Percentiles rank a stretch among this genome's conserved stretches.
Evolutionary conservation across 2,888 invertebrate species (phyloP).

Genomic region (Gerris lacustris): DNA sequence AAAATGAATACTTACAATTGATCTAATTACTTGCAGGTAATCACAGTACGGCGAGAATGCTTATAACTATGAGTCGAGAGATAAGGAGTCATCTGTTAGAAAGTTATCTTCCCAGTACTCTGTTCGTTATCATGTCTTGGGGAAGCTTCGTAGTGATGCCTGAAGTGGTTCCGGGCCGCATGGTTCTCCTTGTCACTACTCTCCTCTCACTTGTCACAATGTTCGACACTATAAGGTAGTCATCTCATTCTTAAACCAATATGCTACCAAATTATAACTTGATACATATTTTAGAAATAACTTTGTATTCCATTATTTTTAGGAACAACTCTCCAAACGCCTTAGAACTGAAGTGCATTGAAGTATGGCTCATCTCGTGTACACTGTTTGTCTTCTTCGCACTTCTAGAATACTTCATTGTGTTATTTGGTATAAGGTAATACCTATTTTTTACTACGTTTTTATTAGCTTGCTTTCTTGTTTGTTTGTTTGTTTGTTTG

Average conservation of each 20-base stretch:
- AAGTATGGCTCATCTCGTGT: constrained; percentile 54
- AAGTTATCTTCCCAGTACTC: constrained; percentile 50
- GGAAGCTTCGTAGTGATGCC: constrained; percentile 54
- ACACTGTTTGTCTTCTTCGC: constrained; percentile 53
- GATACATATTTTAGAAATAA: too few relatives aligned
- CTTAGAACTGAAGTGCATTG: constrained; percentile 50
- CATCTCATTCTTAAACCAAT: background rate
- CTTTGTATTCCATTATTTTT: constrained; percentile 22
- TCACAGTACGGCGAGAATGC: constrained; percentile 48
- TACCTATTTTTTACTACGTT: background rate
- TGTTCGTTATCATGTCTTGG: constrained; percentile 55
- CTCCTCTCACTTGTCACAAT: constrained; percentile 51
- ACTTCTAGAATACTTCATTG: constrained; percentile 50
- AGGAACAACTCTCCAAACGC: constrained; percentile 54
- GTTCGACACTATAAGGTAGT: constrained; percentile 52
- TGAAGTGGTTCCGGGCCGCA: constrained; percentile 51
- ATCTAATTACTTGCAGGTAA: constrained; percentile 39
- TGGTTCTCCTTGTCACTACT: constrained; percentile 52
- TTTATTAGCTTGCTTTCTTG: too few relatives aligned
- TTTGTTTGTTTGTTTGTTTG: too few relatives aligned
- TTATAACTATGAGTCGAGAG: constrained; percentile 49
- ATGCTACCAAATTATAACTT: too few relatives aligned
- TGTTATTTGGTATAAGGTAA: constrained; percentile 45
- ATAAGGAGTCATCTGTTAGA: constrained; percentile 49
- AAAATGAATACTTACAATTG: too few relatives aligned